These are phyloP conservation scores for Epinephelus fuscoguttatus DNA, from an alignment of 2,113 vertebrate genomes.

Conservation along the genomic window DNA sequence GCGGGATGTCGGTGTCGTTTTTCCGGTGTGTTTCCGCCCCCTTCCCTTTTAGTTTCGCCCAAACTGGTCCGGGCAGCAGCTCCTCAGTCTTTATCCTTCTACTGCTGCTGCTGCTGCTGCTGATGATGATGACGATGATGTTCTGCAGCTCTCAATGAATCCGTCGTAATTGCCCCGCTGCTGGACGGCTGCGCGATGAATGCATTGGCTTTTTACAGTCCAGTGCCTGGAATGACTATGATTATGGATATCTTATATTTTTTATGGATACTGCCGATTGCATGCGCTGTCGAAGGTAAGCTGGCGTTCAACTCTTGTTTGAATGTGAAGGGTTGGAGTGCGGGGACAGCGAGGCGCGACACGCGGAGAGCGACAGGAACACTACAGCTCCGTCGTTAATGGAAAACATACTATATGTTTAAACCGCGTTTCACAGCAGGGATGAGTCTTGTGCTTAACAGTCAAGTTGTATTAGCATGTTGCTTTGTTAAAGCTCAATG, in stretches of 20 bases:
- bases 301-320: background rate
- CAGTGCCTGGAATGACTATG: conserved; percentile 45
- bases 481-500: background rate
- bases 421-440: background rate
- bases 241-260: conserved; percentile 78
- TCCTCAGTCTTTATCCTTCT: conserved; percentile 48
- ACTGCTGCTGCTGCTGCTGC: conserved; percentile 20
- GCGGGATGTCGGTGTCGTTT: background rate
- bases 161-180: conserved; percentile 61
- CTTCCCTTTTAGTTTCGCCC: conserved; percentile 75
- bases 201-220: conserved; percentile 53
- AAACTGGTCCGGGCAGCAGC: conserved; percentile 59
- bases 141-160: conserved; percentile 57
- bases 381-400: conserved; percentile 15
- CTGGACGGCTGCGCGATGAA: conserved; percentile 71
- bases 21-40: conserved; percentile 23
- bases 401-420: background rate
- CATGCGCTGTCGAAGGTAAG: conserved; percentile 85
- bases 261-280: conserved; percentile 77
- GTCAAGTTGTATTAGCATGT: background rate
- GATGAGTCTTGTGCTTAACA: background rate
- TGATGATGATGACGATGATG: conserved; percentile 35
- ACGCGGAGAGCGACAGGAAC: background rate
- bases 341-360: too few relatives aligned
- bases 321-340: background rate